Percentiles rank a stretch among this genome's conserved stretches.
Conservation (phyloP, 1,140 invertebrate species). For the Anadara kagoshimensis region DNA sequence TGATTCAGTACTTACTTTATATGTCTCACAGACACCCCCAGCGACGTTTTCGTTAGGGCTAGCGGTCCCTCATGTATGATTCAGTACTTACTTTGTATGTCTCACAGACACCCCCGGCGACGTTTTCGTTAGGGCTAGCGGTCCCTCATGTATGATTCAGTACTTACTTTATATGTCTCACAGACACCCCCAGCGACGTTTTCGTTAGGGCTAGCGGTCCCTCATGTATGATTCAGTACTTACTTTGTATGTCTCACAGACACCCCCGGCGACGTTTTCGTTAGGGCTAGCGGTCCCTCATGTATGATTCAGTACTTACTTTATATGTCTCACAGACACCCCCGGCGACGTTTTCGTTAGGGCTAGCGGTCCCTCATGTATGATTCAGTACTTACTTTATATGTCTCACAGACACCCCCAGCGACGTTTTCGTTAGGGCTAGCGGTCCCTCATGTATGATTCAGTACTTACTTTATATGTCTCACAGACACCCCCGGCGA, state of each 20-base stretch:
- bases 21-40: constrained; percentile 95
- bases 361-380: constrained; percentile 88
- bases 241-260: constrained; percentile 85
- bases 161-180: constrained; percentile 79
- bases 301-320: too few relatives aligned
- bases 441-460: too few relatives aligned
- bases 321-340: constrained; percentile 92
- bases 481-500: constrained; percentile 98
- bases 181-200: constrained; percentile 98
- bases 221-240: too few relatives aligned
- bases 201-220: constrained; percentile 82
- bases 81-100: constrained; percentile 71
- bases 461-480: constrained; percentile 71
- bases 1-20: constrained; percentile 28
- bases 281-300: constrained; percentile 84
- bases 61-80: too few relatives aligned
- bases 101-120: constrained; percentile 98
- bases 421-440: constrained; percentile 82
- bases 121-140: constrained; percentile 78
- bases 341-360: constrained; percentile 86
- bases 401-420: constrained; percentile 95
- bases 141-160: too few relatives aligned
- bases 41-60: constrained; percentile 82
- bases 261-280: constrained; percentile 92
- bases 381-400: constrained; percentile 28